Evolutionary conservation across 30 jellyfish, hydroid and myxozoan species (phyloP), one percentile per base, ranked within the genome.

Genomic region (Turritopsis dohrnii): DNA sequence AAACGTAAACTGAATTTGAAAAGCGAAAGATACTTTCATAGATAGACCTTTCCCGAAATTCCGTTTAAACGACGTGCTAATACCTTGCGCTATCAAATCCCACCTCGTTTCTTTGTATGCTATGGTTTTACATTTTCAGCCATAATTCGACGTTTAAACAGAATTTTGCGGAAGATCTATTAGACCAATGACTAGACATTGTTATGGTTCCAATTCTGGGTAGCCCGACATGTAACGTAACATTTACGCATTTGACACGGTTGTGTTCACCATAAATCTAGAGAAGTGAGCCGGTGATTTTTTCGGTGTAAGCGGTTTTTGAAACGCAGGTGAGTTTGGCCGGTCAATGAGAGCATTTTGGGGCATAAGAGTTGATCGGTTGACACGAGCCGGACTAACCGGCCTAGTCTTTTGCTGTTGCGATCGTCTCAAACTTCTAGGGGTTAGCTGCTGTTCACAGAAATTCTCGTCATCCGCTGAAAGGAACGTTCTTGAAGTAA

Each of bases 201-300:
- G n/a, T n/a, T n/a, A n/a, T n/a, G n/a, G n/a, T n/a, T n/a, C n/a
- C n/a, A n/a, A n/a, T n/a, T n/a, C n/a, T n/a, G n/a, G n/a, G n/a
- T n/a, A n/a, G n/a, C n/a, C n/a, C n/a, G n/a, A n/a, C n/a, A n/a
- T n/a, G n/a, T n/a, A n/a, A n/a, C 73, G 19, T 60, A 18, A 60
- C 73, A 18, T 60, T 69, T 27, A 69, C 19, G 77, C 77, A 69
- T 69, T 69, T 7, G 77, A 69, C 31, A 69, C 28, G 8, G 77
- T 69, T n/a, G 77, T 27, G 77, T 69, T 69, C 28, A 69, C 30
- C 77, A 69, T 69, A 19, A 69, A 69, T 69, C 77, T 69, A 0
- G 77, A 69, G 77, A 69, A 69, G 30, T 69, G 77, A 69, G 77
- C 77, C 0, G 77, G 77, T 0, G 77, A 69, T 69, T 69, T 69